phyloP scores from a whole-genome alignment of 2,888 invertebrate species.

The Nymphalis c-album region DNA sequence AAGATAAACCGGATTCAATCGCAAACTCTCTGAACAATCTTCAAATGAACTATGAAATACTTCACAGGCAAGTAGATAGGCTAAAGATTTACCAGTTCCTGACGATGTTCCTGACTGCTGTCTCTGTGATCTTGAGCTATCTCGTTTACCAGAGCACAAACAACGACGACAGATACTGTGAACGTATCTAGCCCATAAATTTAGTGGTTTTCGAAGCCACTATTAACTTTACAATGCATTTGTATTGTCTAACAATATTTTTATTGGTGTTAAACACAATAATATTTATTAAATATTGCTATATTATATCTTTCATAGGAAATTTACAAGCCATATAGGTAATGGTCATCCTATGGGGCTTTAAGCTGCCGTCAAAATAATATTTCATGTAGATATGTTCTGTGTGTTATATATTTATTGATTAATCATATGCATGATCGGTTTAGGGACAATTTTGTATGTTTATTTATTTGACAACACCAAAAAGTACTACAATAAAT shows the following conservation, averaged over 20 bases:
- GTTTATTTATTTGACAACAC: too few species aligned
- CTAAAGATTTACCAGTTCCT: conserved; percentile 63
- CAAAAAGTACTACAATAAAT: too few species aligned
- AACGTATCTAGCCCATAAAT: conserved; percentile 64
- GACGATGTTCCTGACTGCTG: conserved; percentile 56
- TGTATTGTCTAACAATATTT: conserved; percentile 44
- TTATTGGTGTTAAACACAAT: conserved; percentile 46
- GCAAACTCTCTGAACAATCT: conserved; percentile 83
- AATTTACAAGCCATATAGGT: conserved; percentile 34
- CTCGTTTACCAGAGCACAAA: conserved; percentile 58
- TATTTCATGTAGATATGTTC: background rate
- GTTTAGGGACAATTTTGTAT: too few species aligned
- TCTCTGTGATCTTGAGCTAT: conserved; percentile 60
- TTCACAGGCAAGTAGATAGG: conserved; percentile 59
- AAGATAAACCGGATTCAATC: conserved; percentile 89
- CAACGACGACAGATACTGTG: conserved; percentile 60
- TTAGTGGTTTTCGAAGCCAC: conserved; percentile 64
- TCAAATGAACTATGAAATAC: conserved; percentile 59
- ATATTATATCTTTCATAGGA: conserved; percentile 50
- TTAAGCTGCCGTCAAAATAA: background rate
- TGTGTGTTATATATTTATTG: background rate
- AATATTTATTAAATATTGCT: conserved; percentile 51
- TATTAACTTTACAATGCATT: conserved; percentile 46
- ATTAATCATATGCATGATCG: too few species aligned
- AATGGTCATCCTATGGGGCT: background rate